Evolutionary conservation across 1,140 invertebrate genomes (phyloP).

Genomic region (Hylaeus anthracinus): DNA sequence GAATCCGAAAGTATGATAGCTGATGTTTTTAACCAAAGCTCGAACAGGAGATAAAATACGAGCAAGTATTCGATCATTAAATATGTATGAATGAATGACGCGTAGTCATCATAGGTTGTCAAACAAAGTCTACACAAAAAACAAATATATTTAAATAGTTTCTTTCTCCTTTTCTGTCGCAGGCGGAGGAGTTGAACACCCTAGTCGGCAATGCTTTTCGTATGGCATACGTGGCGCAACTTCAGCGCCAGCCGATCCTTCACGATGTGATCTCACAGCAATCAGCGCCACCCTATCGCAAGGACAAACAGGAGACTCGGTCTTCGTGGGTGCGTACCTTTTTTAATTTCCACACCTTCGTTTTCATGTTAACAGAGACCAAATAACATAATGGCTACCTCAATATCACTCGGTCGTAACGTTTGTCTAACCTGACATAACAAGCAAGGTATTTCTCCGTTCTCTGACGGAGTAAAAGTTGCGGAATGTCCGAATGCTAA

Average conservation of each 20-base stretch:
- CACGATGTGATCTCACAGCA: constrained; percentile 81
- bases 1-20: no score
- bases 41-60: no score
- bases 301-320: constrained; percentile 76
- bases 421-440: not conserved
- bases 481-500: no score
- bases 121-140: no score
- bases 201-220: constrained; percentile 95
- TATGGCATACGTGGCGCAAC: constrained; percentile 93
- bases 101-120: no score
- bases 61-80: no score
- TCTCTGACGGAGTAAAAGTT: no score
- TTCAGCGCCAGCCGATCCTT: constrained; percentile 85
- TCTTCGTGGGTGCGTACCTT: constrained; percentile 81
- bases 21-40: no score
- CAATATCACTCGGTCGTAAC: no score
- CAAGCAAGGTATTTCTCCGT: no score
- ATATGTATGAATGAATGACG: no score
- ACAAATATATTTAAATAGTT: not conserved
- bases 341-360: not conserved
- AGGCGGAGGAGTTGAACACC: constrained; percentile 94
- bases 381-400: no score
- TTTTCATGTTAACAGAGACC: not conserved
- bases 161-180: constrained; percentile 72
- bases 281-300: constrained; percentile 74